A percentile compares a stretch with the other conserved stretches of the same genome.
phyloP scores from a whole-genome alignment of 2,113 vertebrate genomes.

The Cyanocitta stelleri region DNA sequence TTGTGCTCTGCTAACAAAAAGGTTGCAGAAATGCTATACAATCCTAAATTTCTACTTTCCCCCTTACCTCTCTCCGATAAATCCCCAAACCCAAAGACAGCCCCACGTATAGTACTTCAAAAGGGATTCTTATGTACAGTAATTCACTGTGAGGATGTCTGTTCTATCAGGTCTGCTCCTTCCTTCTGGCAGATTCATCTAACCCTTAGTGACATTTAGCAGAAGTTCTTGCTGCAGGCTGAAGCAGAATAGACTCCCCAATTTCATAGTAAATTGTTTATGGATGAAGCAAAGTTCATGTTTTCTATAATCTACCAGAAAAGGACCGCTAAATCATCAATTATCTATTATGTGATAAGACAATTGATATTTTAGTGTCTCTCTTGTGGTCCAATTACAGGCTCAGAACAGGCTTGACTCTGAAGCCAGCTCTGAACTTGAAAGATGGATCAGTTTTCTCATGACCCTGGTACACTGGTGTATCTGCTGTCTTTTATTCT shows the following conservation, averaged over 20 bases:
- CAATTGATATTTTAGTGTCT: not conserved
- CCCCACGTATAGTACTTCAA: not conserved
- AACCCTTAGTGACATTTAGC: not conserved
- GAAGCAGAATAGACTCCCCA: not conserved
- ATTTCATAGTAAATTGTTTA: not conserved
- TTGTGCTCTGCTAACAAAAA: not conserved
- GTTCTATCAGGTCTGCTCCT: not conserved
- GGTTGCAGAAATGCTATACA: not conserved
- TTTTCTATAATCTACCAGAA: not conserved
- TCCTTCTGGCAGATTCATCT: not conserved
- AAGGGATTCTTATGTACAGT: not conserved
- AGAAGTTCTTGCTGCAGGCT: not conserved
- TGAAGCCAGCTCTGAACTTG: not conserved
- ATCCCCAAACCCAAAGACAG: not conserved
- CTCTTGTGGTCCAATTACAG: not conserved
- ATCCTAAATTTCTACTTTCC: not conserved
- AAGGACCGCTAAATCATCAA: not conserved
- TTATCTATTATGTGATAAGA: not conserved
- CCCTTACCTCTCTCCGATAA: rapidly evolving
- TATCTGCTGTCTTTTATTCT: not conserved
- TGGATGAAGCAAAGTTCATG: not conserved
- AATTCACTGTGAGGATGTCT: not conserved
- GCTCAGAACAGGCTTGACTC: not conserved
- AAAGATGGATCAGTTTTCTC: not conserved
- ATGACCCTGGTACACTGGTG: too few species aligned